Base-by-base conservation (phyloP, 1,140 invertebrate genomes). In the Heliothis virescens region DNA sequence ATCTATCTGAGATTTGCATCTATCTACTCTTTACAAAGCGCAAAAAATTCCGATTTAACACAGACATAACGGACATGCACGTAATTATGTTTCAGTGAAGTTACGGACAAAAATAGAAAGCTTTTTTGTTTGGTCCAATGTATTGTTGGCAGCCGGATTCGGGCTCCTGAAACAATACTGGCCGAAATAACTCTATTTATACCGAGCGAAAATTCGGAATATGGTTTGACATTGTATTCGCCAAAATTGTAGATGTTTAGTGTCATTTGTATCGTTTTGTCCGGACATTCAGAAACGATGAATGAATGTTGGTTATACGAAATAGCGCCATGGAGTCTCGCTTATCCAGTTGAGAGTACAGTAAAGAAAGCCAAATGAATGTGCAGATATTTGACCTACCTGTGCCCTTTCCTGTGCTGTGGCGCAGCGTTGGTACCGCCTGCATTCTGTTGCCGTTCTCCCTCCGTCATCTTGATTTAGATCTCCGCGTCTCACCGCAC, bases 331-430 rank as follows among this genome's bases (percentile, higher is more conserved):
- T 48, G n/a, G 41, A 60, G 26, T 26, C 13, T 26, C 21, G 26
- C 21, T 29, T 41, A 41, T 5, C 34, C 34, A 41, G 34, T 41
- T 41, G 3, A 34, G 34, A 34, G 7, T 34, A 7, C 34, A 1
- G 34, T 41, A 41, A 41, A 41, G 34, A 41, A 41, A 41, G 60
- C 60, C 60, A 63, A 15, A 15, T 13, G 29, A 63, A 63, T 41
- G 34, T 41, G 5, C 5, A 41, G 34, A 41, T 41, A 41, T 41
- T 48, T 11, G 7, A 12, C 79, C 26, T 75, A 92, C 92, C 91
- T 92, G 89, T 93, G 92, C 52, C 91, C 94, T 80, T 95, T 95
- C 82, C 94, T 95, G 94, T 95, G 94, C 89, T 95, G 94, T 34
- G 94, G 94, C 67, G 94, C 94, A 87, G 93, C 92, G 76, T 94